A percentile compares a stretch with the other conserved stretches of the same genome.
Conservation (phyloP, 2,113 vertebrate genomes). For the Pelusios castaneus region DNA sequence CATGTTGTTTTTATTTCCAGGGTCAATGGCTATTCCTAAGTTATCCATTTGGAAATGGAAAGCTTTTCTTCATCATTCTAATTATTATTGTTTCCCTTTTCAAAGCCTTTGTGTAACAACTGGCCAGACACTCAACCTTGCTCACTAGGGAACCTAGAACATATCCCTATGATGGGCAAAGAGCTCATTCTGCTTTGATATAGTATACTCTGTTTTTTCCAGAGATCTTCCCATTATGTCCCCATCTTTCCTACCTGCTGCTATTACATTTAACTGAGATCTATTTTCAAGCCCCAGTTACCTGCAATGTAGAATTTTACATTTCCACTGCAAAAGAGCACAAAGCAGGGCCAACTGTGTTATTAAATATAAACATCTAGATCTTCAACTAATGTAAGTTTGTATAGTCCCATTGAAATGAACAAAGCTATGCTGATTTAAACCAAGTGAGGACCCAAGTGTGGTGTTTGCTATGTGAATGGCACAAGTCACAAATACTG, state of each 20-base stretch:
- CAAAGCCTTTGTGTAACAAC: constrained; percentile 63
- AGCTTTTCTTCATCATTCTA: constrained; percentile 9
- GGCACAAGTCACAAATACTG: constrained; percentile 57
- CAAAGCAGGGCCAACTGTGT: constrained; percentile 41
- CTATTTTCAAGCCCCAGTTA: constrained; percentile 46
- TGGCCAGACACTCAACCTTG: constrained; percentile 47
- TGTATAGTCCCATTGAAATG: constrained; percentile 23
- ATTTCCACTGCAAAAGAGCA: constrained; percentile 58
- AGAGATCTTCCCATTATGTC: constrained; percentile 64
- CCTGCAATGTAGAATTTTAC: constrained; percentile 41
- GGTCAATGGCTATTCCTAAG: not conserved
- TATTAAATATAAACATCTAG: constrained; percentile 41
- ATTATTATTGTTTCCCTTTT: constrained; percentile 50
- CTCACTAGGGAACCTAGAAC: constrained; percentile 61
- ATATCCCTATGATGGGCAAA: constrained; percentile 58
- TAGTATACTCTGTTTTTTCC: constrained; percentile 62
- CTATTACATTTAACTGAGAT: constrained; percentile 54
- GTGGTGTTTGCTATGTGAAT: constrained; percentile 55
- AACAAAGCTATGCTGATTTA: constrained; percentile 64
- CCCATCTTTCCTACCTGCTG: constrained; percentile 55
- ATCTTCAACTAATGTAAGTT: constrained; percentile 58
- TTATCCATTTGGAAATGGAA: constrained; percentile 20
- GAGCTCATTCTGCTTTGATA: constrained; percentile 61
- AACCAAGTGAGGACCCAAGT: constrained; percentile 62
- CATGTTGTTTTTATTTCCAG: not conserved